Conservation (phyloP, 2,797 vertebrate genomes). For the Microchirus variegatus region DNA sequence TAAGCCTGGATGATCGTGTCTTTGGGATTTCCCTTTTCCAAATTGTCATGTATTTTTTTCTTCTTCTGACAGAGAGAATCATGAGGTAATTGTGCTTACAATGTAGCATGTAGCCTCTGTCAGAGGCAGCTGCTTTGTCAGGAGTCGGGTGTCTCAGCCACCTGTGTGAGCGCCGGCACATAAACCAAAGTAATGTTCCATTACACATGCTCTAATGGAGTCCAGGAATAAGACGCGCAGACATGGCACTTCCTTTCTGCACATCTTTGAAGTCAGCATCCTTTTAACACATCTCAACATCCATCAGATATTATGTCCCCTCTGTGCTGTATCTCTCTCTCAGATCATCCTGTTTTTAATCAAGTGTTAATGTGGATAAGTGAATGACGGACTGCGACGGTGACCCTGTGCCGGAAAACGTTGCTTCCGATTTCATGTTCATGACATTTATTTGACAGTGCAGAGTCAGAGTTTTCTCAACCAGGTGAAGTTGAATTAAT, state of each 20-base stretch:
- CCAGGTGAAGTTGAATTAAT: too few relatives aligned
- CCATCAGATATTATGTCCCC: slow-evolving; percentile 12
- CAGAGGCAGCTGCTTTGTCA: slow-evolving; percentile 70
- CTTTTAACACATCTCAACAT: slow-evolving; percentile 21
- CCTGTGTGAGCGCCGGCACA: slow-evolving; percentile 55
- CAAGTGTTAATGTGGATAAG: too few relatives aligned
- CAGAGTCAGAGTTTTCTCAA: too few relatives aligned
- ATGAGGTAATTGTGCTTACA: slow-evolving; percentile 14
- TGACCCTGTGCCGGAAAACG: too few relatives aligned
- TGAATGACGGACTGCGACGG: too few relatives aligned
- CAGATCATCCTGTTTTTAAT: slow-evolving; percentile 2
- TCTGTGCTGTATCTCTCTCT: not conserved
- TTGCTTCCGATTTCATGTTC: too few relatives aligned
- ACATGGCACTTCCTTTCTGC: slow-evolving; percentile 15
- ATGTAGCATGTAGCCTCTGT: slow-evolving; percentile 51
- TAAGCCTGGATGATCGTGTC: slow-evolving; percentile 2
- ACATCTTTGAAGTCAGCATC: slow-evolving; percentile 19
- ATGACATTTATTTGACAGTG: too few relatives aligned
- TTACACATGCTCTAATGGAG: slow-evolving; percentile 32
- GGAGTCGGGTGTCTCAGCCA: slow-evolving; percentile 68
- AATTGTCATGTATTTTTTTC: slow-evolving; percentile 13
- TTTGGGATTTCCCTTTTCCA: slow-evolving; percentile 42
- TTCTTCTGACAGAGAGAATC: not conserved
- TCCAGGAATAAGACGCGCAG: slow-evolving; percentile 25
- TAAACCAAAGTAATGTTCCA: slow-evolving; percentile 25